Percentiles rank a stretch among this genome's conserved stretches.
Evolutionary conservation across 1,140 invertebrate genomes (phyloP).

Genomic region (Drosophila suzukii): DNA sequence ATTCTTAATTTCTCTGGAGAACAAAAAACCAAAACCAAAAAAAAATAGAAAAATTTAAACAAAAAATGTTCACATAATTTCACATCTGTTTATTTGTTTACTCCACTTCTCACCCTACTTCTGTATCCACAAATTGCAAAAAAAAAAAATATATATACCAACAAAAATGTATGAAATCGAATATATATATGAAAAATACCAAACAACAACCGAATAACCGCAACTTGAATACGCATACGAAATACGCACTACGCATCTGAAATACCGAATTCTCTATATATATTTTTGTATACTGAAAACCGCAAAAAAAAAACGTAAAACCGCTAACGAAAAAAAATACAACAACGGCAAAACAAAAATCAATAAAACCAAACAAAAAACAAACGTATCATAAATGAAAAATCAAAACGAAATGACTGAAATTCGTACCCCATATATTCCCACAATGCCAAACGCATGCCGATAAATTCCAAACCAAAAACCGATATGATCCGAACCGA

Average conservation of each 20-base stretch:
- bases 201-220: conserved; percentile 40
- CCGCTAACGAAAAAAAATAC: conserved; percentile 35
- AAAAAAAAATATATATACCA: conserved; percentile 59
- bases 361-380: conserved; percentile 18
- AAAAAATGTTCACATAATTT: conserved; percentile 83
- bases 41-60: conserved; percentile 42
- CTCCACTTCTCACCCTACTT: conserved; percentile 84
- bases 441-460: conserved; percentile 28
- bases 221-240: conserved; percentile 67
- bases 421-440: conserved; percentile 26
- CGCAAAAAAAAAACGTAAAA: conserved; percentile 24
- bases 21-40: conserved; percentile 37
- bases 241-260: conserved; percentile 46
- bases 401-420: conserved; percentile 33
- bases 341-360: conserved; percentile 31
- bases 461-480: conserved; percentile 21
- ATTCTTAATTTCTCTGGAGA: conserved; percentile 38
- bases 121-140: conserved; percentile 80
- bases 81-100: conserved; percentile 84
- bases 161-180: conserved; percentile 49
- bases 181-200: conserved; percentile 37
- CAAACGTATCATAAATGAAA: conserved; percentile 63
- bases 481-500: conserved; percentile 24
- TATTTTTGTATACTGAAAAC: conserved; percentile 54
- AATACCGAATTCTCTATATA: conserved; percentile 43